Base-by-base conservation (phyloP, 2,797 vertebrate genomes). In the Oreochromis mossambicus region DNA sequence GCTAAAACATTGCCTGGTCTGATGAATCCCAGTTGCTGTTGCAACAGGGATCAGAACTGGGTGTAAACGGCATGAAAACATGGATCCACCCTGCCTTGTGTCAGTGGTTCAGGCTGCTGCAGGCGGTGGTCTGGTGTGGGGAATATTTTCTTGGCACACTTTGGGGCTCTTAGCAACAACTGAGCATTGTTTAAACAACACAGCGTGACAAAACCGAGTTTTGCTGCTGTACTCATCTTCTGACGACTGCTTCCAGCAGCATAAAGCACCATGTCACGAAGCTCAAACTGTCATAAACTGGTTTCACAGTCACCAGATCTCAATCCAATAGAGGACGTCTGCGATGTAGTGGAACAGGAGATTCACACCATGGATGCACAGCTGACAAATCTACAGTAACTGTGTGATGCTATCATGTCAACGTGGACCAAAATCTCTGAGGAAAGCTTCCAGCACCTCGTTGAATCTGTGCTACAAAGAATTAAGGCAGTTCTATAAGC, bases 391-490 rank as follows among this genome's bases (percentile, higher is more conserved):
- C 15, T 73, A 46, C 68, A 48, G 38, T 24, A 43, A 24, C 24
- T 0, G 19, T 29, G 43, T 48, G 68, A 73, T 13, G 24, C 24
- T 48, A 13, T 73, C 43, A 19, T 12, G 68, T 48, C 43, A 73
- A 48, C 17, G 17, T 46, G 43, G 43, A 73, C 43, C 24, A 48
- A 48, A 73, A 12, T 73, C 68, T 73, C 68, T 32, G 24, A n/a
- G 43, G 68, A 48, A 48, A 19, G 43, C 43, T 46, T 48, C 24
- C 68, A 73, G 63, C 63, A 68, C 38, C 63, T 68, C 7, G 5
- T 68, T 68, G 63, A 43, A 15, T 68, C 63, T 24, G n/a, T 68
- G 63, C 63, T 41, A 43, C n/a, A 24, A 68, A 48, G 43, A 73
- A 48, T 73, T 29, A 73, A 73, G 15, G 68, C 41, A 19, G 10